Percentiles rank a stretch among this genome's conserved stretches.
Evolutionary conservation across 2,113 vertebrate genomes (phyloP).

Genomic region (Gasterosteus nipponicus): DNA sequence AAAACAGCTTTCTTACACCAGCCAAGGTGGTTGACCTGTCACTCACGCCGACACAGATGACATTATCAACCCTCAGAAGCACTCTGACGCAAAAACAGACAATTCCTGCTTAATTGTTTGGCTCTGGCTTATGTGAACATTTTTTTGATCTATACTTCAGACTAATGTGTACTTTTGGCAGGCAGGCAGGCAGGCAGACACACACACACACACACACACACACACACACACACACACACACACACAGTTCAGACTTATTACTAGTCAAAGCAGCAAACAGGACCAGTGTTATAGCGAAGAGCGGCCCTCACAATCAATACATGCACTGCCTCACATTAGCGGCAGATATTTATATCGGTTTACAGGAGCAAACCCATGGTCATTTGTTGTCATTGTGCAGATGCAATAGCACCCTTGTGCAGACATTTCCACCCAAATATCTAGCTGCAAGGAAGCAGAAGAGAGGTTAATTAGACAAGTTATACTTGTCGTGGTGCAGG

Average conservation of each 20-base stretch:
- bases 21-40: conserved; percentile 24
- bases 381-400: conserved; percentile 56
- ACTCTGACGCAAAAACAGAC: not conserved
- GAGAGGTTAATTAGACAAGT: conserved; percentile 5
- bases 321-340: conserved; percentile 49
- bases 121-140: conserved; percentile 1
- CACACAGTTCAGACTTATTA: conserved; percentile 59
- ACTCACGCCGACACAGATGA: conserved; percentile 25
- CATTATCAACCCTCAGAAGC: not conserved
- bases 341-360: conserved; percentile 59
- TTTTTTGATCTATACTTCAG: conserved; percentile 22
- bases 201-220: conserved; percentile 13
- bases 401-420: conserved; percentile 18
- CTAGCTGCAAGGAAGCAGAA: conserved; percentile 2
- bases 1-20: conserved; percentile 38
- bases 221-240: conserved; percentile 24
- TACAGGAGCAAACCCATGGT: conserved; percentile 40
- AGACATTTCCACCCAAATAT: conserved; percentile 4
- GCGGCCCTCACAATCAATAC: conserved; percentile 61
- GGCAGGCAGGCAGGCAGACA: not conserved
- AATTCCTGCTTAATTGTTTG: not conserved
- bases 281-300: conserved; percentile 47
- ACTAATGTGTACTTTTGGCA: conserved; percentile 30
- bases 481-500: no score
- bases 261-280: conserved; percentile 66